Evolutionary conservation across 2,888 invertebrate species (phyloP), one percentile per base, ranked within the genome.

Genomic region (Scaptomyza cyrtandrae): DNA sequence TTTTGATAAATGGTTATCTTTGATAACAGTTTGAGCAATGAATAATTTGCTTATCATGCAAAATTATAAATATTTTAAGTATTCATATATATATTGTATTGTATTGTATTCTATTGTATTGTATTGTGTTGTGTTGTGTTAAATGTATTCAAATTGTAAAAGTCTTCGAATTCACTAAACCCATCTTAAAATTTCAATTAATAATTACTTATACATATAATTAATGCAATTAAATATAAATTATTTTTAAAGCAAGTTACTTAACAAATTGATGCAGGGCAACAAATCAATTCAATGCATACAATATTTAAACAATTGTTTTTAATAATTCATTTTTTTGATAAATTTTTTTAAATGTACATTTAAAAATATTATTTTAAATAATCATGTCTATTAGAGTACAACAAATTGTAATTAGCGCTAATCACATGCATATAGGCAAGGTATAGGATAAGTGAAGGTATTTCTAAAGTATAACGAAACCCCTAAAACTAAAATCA

Each of bases 341-440:
- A 63, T 19, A 45, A 66, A 16, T 16, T 1, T 60, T 29, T 67
- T 37, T 46, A 9, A 4, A 41, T 64, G 48, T 64, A 64, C 39
- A 62, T 53, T 64, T 46, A 14, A 43, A 62, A 62, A 41, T 41
- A 10, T 10, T 41, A 41, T 16, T 9, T 9, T 10, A 44, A 19
- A 31, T 56, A 65, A 58, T 37, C 61, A 37, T 60, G 48, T 35
- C 50, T 31, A 27, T 37, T 54, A 49, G 55, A 29, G 53, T 14
- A 31, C 61, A 66, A 60, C n/a, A 24, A 54, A 49, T 48, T 84
- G 68, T 81, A 81, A 84, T 78, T 76, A 76, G 69, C 46, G 16
- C 71, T 56, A 78, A 63, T 24, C 61, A 41, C 13, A 59, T 49
- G 11, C 14, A 27, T 53, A 27, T 53, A 65, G 48, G 58, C 63